Base-by-base conservation (phyloP, 37 sponge, comb jelly and placozoan genomes). In the Diacarnus erythraeanus region DNA sequence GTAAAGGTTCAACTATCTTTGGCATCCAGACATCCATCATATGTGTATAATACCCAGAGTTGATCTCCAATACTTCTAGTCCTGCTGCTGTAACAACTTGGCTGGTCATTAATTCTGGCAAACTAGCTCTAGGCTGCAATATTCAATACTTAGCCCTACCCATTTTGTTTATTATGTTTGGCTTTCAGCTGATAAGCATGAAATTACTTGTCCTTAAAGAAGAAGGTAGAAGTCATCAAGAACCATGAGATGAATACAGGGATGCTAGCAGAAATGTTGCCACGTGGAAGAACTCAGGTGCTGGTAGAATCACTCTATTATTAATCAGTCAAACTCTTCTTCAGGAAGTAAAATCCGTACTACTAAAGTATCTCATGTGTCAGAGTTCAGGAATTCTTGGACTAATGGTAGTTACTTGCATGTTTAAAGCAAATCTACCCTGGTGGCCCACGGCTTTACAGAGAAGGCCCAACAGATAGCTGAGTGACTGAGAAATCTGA, bases 201-300 rank as follows among this genome's bases (percentile, higher is more conserved):
- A 17, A 20, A 54, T 17, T 54, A 54, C 56, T 54, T 54, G 17
- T 17, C 56, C 56, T 54, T 54, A 17, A 54, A 54, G 56, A 54
- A 54, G 56, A 54, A 54, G 56, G 56, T 54, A 17, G 56, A 54
- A 54, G 56, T 54, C 56, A 54, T 54, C n/a, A n/a, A n/a, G n/a
- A 54, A 54, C 17, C 56, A 54, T 54, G 56, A 54, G 56, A 54
- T 54, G 56, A 54, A 17, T 54, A 54, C 56, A 54, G n/a, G n/a
- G 56, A 54, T 17, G 10, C 56, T 54, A 17, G 56, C 56, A 54
- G 56, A 54, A 54, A 54, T 54, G 56, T 54, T 54, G 17, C 56
- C 10, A 17, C 17, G 17, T 54, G 56, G 56, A 10, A 54, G 56
- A 54, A 54, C 56, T 54, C 56, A 54, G n/a, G n/a, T n/a, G n/a